Evolutionary conservation across 2,113 vertebrate genomes (phyloP).

Genomic region (Spea bombifrons): DNA sequence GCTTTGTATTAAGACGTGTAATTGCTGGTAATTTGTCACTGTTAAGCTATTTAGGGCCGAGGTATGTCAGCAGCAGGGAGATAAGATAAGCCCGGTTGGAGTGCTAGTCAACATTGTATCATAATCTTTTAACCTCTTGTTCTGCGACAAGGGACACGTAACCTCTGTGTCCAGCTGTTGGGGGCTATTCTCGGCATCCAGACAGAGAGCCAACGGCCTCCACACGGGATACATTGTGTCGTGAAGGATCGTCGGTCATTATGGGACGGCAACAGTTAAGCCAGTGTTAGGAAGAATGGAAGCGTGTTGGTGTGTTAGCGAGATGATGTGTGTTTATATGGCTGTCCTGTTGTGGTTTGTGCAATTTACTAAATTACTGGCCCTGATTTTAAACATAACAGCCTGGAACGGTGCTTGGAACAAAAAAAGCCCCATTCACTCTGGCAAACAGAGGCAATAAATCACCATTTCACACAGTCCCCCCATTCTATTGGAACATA

Average conservation of each 20-base stretch:
- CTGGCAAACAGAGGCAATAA: conserved; percentile 6
- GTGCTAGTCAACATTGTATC: conserved; percentile 11
- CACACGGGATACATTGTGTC: background rate
- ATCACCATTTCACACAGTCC: background rate
- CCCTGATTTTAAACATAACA: background rate
- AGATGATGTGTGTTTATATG: conserved; percentile 22
- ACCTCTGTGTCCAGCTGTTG: no score
- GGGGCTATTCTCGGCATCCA: background rate
- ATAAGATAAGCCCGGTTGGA: conserved; percentile 20
- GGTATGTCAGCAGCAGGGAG: conserved; percentile 23
- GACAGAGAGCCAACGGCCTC: background rate
- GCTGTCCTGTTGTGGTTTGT: conserved; percentile 27
- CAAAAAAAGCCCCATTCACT: background rate
- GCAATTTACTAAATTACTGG: conserved; percentile 11
- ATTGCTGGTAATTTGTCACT: conserved; percentile 40
- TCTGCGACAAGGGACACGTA: background rate
- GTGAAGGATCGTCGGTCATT: background rate
- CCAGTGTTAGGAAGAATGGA: background rate
- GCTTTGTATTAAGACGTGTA: conserved; percentile 15
- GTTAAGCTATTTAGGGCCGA: conserved; percentile 37
- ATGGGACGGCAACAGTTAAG: background rate
- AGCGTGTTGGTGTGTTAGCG: background rate
- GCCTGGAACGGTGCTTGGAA: conserved; percentile 8
- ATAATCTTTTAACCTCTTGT: background rate
- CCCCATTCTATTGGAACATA: background rate